Base-by-base conservation (phyloP, 64 coral and sea anemone species). In the Acropora tenuis region DNA sequence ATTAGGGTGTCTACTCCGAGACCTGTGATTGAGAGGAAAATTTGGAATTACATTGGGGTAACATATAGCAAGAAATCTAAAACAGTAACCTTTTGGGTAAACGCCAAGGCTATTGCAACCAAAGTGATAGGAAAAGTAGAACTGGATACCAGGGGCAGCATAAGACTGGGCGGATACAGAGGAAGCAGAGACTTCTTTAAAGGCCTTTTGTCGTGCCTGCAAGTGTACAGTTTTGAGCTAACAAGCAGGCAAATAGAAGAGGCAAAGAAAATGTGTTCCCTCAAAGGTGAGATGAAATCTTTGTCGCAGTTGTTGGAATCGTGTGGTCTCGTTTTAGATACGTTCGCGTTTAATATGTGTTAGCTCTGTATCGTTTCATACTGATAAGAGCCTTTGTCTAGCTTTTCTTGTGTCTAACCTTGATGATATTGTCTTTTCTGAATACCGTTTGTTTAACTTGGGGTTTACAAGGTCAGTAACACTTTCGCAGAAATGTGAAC, bases 41-140 rank as follows among this genome's bases (percentile, higher is more conserved):
- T 76, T 12, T 96, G 95, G 95, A 96, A 87, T 69, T 96, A 94
- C 41, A 78, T 94, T 16, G 95, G 82, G 47, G 88, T 88, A 41
- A 94, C 88, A 15, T 96, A 94, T 40, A 55, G 83, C 69, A 79
- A 91, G 57, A 81, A 41, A 47, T 80, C 87, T 43, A 80, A 89
- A 71, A 63, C 42, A 15, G 65, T 89, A 44, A 96, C 93, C 41
- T 67, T 96, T 50, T 94, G 92, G 95, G 76, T 96, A 16, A 96
- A 96, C 69, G 78, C 75, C 13, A 96, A 78, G 73, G 15, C 73
- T 46, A 88, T 96, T 19, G 88, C 45, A 4, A 81, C 74, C 63
- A 93, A 69, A 9, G 53, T 75, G 15, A 61, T 96, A 11, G 92
- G 95, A 83, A 61, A 88, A 3, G 55, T 96, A 43, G 80, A 80